phyloP scores from a whole-genome alignment of 2,113 vertebrate species.

The Cyprinodon brontotheroides region DNA sequence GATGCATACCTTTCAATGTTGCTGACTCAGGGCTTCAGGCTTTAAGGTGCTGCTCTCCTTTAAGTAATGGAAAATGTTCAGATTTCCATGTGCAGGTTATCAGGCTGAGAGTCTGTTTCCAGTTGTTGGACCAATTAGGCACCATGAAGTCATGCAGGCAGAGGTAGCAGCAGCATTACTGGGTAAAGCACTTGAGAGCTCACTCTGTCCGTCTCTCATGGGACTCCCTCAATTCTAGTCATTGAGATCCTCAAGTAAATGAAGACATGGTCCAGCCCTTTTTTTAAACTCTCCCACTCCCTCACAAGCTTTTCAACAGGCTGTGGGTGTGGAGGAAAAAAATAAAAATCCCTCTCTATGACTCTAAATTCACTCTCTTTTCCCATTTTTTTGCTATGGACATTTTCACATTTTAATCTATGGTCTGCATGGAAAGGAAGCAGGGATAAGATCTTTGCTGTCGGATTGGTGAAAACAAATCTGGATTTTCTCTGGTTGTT shows the following conservation, averaged over 20 bases:
- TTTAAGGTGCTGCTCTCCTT: not conserved
- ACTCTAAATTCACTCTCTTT: conserved; percentile 17
- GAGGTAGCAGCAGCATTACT: conserved; percentile 16
- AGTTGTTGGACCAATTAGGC: conserved; percentile 1
- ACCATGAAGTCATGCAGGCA: conserved; percentile 13
- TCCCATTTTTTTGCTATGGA: not conserved
- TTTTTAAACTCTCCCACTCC: conserved; percentile 53
- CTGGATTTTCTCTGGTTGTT: not conserved
- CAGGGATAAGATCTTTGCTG: not conserved
- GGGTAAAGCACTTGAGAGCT: conserved; percentile 5
- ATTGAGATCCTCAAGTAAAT: conserved; percentile 38
- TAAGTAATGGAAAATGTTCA: conserved; percentile 6
- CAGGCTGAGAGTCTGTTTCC: conserved; percentile 1
- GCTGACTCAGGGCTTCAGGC: conserved; percentile 39
- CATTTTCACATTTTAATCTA: conserved; percentile 11
- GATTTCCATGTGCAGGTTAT: conserved; percentile 34
- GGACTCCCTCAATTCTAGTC: conserved; percentile 39
- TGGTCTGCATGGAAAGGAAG: conserved; percentile 2
- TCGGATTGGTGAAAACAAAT: conserved; percentile 1
- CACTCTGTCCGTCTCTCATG: conserved; percentile 32
- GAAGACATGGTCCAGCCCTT: conserved; percentile 51
- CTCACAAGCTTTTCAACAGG: conserved; percentile 44
- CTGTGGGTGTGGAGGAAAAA: conserved; percentile 36
- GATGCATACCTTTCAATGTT: conserved; percentile 59
- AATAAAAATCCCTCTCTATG: conserved; percentile 6